Base-by-base conservation (phyloP, 2,113 vertebrate species). In the Xiphias gladius region DNA sequence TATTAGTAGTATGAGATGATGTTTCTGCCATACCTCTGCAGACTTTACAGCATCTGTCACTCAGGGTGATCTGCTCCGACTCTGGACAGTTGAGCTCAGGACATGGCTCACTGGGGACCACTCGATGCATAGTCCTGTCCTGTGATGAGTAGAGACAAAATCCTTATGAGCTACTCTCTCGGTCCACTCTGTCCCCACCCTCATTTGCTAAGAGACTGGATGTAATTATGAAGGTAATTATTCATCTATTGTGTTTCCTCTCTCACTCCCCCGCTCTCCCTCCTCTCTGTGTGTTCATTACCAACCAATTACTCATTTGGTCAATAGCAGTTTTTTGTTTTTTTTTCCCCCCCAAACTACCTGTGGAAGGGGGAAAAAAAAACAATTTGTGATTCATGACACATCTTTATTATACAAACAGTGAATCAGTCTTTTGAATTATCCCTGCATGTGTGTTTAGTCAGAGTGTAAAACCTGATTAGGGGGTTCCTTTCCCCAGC, bases 1-100 rank as follows among this genome's bases (percentile, higher is more conserved):
- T 2, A 7, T 6, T n/a, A 20, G 62, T 20, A 43, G 4, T 1
- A 28, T 1, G 52, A 57, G 41, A 30, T 3, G 1, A 26, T 1
- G 20, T 7, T 28, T 62, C n/a, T 16, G 35, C 7, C 84, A 84
- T 96, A 99, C 98, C 98, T 98, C 96, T 97, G 94, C 98, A 99
- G 79, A 99, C 95, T 95, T 96, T 97, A 94, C 98, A 99, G 94
- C 98, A 99, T 88, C 97, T 96, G 92, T 97, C 96, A 82, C 93
- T 95, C 87, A 99, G 89, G 30, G 96, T 92, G 59, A 99, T 95
- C 95, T 97, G 97, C 41, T 98, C 96, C 3, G 97, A 96, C 79
- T 97, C 96, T 0, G 96, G 94, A 86, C 98, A 99, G 83, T 90
- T 96, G 89, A 97, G 95, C 74, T 91, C 66, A 3, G 96, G 91